phyloP scores from a whole-genome alignment of 2,113 vertebrate genomes.

The Sarotherodon lohbergeri region DNA sequence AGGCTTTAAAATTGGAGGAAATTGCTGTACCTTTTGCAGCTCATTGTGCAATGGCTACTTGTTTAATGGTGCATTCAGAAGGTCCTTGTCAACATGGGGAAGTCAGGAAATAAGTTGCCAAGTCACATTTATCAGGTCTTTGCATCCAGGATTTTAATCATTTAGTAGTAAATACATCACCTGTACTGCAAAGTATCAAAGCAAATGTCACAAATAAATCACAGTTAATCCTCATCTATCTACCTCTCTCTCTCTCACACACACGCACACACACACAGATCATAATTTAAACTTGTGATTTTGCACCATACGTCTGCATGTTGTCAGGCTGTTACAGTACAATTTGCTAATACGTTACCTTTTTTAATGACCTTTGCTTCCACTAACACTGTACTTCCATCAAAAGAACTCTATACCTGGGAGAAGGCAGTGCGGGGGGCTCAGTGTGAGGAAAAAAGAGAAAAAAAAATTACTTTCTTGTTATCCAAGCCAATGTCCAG shows the following conservation, averaged over 20 bases:
- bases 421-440: not conserved
- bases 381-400: not conserved
- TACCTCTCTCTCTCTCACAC: fast-evolving
- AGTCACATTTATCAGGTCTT: not conserved
- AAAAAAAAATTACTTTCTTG: not conserved
- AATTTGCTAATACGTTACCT: not conserved
- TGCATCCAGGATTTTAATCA: not conserved
- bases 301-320: not conserved
- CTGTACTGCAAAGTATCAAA: not conserved
- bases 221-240: not conserved
- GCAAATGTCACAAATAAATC: not conserved
- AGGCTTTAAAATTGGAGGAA: not conserved
- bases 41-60: not conserved
- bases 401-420: not conserved
- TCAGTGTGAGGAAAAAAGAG: not conserved
- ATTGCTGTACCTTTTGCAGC: not conserved
- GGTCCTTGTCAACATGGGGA: constrained; percentile 1
- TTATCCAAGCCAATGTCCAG: not conserved
- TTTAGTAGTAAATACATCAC: not conserved
- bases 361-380: not conserved
- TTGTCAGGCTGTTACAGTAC: not conserved
- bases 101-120: not conserved
- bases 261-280: not conserved
- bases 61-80: constrained; percentile 19
- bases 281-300: not conserved